Base-by-base conservation (phyloP, 2,113 vertebrate species). In the Glaucidium brasilianum region DNA sequence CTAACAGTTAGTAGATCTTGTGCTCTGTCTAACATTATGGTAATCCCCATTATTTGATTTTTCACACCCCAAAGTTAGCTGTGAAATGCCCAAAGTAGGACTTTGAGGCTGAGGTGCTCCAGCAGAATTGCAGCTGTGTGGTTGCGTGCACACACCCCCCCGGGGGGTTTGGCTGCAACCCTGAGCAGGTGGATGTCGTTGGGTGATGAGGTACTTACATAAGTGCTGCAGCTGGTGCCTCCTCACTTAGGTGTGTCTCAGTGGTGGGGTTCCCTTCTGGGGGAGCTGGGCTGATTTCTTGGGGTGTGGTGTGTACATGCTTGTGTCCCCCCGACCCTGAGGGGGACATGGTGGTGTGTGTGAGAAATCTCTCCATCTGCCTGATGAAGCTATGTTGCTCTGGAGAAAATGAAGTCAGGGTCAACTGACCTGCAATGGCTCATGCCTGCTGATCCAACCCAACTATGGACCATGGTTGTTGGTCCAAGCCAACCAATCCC, bases 161-260 rank as follows among this genome's bases (percentile, higher is more conserved):
- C 0, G 6, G 53, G 18, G 13, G 7, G 7, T 12, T 18, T 49
- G 30, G 73, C 34, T 25, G 27, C 39, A 25, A 45, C 26, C 55
- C 30, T 10, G 18, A 13, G 26, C 73, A 39, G 73, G 66, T 49
- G 71, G 35, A 17, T 21, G n/a, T 47, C 21, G 45, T 47, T 47
- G 20, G 45, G 63, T 53, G 50, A 41, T 9, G 60, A 56, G 52
- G 19, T 6, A 3, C 10, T 27, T 22, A 11, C 15, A 41, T 1
- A 66, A 41, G 22, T 4, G 15, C 58, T 53, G 13, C 39, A 72
- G 52, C 10, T 59, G 63, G 21, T 32, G 56, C 4, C 10, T 17
- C 4, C 7, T n/a, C 4, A 2, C 11, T 52, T 1, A 4, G 47
- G 5, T 3, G 12, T 1, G 11, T 4, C 1, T 29, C 12, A 6